Base-by-base conservation (phyloP, 2,888 invertebrate species). In the Trachelus iudaicus region DNA sequence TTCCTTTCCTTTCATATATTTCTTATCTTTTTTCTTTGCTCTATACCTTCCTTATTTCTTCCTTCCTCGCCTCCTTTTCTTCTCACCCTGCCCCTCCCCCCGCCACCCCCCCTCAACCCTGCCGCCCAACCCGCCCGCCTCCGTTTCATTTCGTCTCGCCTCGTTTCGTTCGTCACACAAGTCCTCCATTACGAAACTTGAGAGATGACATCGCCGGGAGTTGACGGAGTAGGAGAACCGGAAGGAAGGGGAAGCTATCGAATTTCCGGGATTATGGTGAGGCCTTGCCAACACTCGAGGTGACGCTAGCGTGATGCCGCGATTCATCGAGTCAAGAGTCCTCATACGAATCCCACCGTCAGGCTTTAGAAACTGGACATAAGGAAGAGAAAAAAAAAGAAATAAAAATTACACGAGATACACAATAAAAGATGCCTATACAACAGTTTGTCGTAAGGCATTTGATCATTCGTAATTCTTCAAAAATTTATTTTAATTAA, bases 141-240 rank as follows among this genome's bases (percentile, higher is more conserved):
- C 74, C 73, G 74, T 77, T 81, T 79, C 56, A 56, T 56, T 56
- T 56, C 56, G 23, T 77, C 73, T 75, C 71, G 56, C 56, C 23
- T 56, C 34, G 33, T 76, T 80, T 79, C 75, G 73, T 68, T 40
- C 40, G 73, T 74, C 56, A 75, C 71, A 76, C 75, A 80, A 78
- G 37, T 73, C 76, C 77, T 56, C 56, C 56, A 56, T 56, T 56
- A 56, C 56, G 23, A 56, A 56, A 56, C 56, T 56, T 56, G 56
- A 56, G 56, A 56, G 56, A 56, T 56, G 56, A 56, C 56, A 56
- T 56, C 56, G 56, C 9, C 56, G 23, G 56, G 23, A 56, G 56
- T 56, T 56, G 56, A 56, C 56, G 56, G 56, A 56, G 56, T 23
- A 56, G 56, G 56, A 56, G 23, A 56, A 56, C 56, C 56, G 56